Evolutionary conservation across 2,888 invertebrate species (phyloP).

Genomic region (Coenonympha glycerion): DNA sequence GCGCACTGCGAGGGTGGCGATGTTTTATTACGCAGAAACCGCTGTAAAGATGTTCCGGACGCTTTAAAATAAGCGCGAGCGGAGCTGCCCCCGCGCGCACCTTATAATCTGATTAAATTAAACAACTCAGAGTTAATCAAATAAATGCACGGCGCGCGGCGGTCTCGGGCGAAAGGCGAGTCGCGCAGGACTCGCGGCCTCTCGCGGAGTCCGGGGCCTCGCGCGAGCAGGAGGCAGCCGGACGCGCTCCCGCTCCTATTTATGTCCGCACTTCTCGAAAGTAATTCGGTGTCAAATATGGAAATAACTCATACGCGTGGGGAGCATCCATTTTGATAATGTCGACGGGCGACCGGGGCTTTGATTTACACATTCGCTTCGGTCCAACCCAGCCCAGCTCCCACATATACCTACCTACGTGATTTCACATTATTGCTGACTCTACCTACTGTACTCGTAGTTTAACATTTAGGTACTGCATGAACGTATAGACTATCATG

Average conservation of each 20-base stretch:
- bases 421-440: conserved; percentile 4
- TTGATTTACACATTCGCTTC: conserved; percentile 60
- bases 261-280: conserved; percentile 76
- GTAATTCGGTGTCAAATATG: conserved; percentile 77
- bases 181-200: too few species aligned
- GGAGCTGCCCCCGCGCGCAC: conserved; percentile 44
- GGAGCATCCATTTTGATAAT: conserved; percentile 75
- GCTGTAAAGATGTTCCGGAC: conserved; percentile 73
- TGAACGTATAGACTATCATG: neutral
- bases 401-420: conserved; percentile 9
- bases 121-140: conserved; percentile 77
- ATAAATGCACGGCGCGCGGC: conserved; percentile 72
- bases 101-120: conserved; percentile 76
- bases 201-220: too few species aligned
- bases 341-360: conserved; percentile 64
- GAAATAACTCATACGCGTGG: conserved; percentile 74
- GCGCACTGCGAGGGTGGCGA: conserved; percentile 64
- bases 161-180: conserved; percentile 51
- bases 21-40: conserved; percentile 74
- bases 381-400: conserved; percentile 35
- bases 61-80: conserved; percentile 72
- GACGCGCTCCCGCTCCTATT: conserved; percentile 50
- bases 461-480: neutral
- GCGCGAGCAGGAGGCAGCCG: conserved; percentile 19
- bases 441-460: neutral